phyloP scores from a whole-genome alignment of 2,888 invertebrate genomes.

The Drosophila paranaensis region DNA sequence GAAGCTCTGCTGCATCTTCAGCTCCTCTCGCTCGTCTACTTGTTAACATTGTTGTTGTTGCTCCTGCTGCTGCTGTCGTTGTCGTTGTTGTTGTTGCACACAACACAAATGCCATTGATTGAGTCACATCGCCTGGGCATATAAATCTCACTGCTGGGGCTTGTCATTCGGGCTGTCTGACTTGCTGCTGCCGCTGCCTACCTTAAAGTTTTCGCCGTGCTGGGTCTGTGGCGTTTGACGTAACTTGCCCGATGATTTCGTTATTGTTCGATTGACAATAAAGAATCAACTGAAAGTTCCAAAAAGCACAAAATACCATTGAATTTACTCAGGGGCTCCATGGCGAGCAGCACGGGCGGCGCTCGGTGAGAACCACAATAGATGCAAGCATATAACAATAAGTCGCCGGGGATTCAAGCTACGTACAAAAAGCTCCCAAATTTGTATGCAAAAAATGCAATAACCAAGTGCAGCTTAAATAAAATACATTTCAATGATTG shows the following conservation, averaged over 20 bases:
- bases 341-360: background rate
- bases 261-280: constrained; percentile 83
- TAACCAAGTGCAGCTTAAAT: constrained; percentile 77
- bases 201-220: constrained; percentile 78
- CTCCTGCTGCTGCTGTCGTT: constrained; percentile 6
- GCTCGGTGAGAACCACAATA: constrained; percentile 32
- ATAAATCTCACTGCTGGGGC: constrained; percentile 81
- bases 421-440: constrained; percentile 57
- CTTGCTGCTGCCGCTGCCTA: constrained; percentile 61
- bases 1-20: constrained; percentile 52
- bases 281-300: constrained; percentile 81
- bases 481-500: constrained; percentile 80
- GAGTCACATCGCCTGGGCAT: constrained; percentile 80
- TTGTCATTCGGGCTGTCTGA: constrained; percentile 57
- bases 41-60: constrained; percentile 28
- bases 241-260: constrained; percentile 81
- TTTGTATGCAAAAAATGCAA: constrained; percentile 77
- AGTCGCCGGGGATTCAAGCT: constrained; percentile 50
- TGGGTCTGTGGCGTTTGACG: constrained; percentile 76
- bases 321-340: constrained; percentile 57
- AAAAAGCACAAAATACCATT: constrained; percentile 77
- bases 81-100: constrained; percentile 52
- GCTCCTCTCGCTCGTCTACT: constrained; percentile 13
- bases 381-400: constrained; percentile 78
- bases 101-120: constrained; percentile 81